phyloP scores from a whole-genome alignment of 2,797 vertebrate genomes.

The Catharus ustulatus region DNA sequence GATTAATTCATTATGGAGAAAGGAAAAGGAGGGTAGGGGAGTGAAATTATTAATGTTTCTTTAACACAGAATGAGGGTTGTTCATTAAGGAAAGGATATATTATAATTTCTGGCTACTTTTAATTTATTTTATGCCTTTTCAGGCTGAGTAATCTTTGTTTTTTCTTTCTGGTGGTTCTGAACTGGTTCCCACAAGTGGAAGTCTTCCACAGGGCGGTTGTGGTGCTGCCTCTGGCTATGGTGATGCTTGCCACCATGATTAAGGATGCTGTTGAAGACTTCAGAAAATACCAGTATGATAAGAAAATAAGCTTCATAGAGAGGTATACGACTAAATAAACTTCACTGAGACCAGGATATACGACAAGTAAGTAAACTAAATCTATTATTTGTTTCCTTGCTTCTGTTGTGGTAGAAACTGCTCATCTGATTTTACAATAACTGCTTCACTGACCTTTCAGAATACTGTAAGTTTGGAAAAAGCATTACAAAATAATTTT shows the following conservation, averaged over 20 bases:
- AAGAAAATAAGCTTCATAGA: conserved; percentile 68
- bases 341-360: conserved; percentile 63
- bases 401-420: background rate
- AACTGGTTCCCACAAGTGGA: conserved; percentile 78
- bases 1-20: background rate
- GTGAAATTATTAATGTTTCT: background rate
- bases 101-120: background rate
- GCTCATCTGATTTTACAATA: background rate
- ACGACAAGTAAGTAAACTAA: conserved; percentile 71
- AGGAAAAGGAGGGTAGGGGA: background rate
- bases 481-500: background rate
- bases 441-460: background rate
- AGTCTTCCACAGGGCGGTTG: conserved; percentile 78
- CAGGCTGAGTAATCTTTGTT: conserved; percentile 80
- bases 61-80: background rate
- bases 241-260: conserved; percentile 73
- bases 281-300: conserved; percentile 72
- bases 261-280: conserved; percentile 79
- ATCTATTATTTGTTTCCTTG: background rate
- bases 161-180: conserved; percentile 76
- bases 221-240: conserved; percentile 72
- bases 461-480: background rate
- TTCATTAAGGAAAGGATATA: background rate
- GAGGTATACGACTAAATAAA: conserved; percentile 79
- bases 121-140: background rate